A percentile compares a stretch with the other conserved stretches of the same genome.
phyloP scores from a whole-genome alignment of 1,140 invertebrate species.

The Pararge aegeria region DNA sequence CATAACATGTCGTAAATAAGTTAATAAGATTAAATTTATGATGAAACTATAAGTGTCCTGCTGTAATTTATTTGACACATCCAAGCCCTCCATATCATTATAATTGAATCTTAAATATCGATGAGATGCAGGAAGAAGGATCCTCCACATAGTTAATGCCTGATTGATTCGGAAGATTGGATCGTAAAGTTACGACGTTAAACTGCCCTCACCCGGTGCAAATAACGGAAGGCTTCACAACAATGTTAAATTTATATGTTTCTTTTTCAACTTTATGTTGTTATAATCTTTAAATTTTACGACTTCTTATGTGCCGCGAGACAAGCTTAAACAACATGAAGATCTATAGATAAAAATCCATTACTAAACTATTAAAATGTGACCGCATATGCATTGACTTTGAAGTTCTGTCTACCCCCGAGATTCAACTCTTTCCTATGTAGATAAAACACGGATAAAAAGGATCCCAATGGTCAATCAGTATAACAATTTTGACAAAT shows the following conservation, averaged over 20 bases:
- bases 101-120: slow-evolving; percentile 13
- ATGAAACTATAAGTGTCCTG: slow-evolving; percentile 1
- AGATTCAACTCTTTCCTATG: no score
- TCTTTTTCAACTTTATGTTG: not conserved
- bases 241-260: not conserved
- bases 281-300: not conserved
- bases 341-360: no score
- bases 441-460: no score
- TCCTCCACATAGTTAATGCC: slow-evolving; percentile 3
- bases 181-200: slow-evolving; percentile 8
- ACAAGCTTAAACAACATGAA: no score
- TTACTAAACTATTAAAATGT: no score
- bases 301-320: no score
- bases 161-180: slow-evolving; percentile 12
- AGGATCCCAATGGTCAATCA: no score
- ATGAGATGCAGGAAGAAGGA: slow-evolving; percentile 12
- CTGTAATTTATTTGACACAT: not conserved
- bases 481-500: no score
- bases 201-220: slow-evolving; percentile 1
- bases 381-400: no score
- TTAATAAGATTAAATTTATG: not conserved
- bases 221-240: not conserved
- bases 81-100: slow-evolving; percentile 4
- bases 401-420: no score
- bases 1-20: not conserved